These are phyloP conservation scores for Uromys caudimaculatus DNA, from an alignment of 2,797 vertebrate species.

Conservation along the genomic window DNA sequence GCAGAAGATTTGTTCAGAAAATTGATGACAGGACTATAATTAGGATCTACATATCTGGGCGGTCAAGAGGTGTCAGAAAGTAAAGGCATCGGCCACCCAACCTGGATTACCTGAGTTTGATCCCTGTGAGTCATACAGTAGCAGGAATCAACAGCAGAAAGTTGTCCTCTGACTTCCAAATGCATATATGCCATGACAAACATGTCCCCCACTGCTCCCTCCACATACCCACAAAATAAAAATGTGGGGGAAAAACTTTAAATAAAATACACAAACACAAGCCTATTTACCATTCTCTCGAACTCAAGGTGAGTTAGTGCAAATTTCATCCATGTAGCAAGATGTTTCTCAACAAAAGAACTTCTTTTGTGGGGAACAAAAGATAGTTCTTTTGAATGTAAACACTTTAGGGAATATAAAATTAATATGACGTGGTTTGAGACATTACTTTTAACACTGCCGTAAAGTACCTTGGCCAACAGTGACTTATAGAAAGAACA, in stretches of 20 bases:
- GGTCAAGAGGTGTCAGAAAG: background rate
- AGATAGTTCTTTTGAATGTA: background rate
- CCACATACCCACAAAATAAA: background rate
- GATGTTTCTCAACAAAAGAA: background rate
- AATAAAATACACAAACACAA: background rate
- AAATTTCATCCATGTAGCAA: background rate
- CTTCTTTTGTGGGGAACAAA: background rate
- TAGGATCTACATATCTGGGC: background rate
- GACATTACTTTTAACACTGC: background rate
- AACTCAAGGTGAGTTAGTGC: background rate
- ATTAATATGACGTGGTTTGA: background rate
- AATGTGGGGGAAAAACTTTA: background rate
- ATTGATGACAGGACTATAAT: background rate
- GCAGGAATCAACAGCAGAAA: background rate
- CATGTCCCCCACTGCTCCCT: background rate
- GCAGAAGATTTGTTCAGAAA: background rate
- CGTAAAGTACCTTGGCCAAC: background rate
- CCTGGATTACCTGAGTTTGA: background rate
- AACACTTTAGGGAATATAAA: background rate
- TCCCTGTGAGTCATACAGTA: too few species aligned
- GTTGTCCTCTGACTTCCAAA: background rate
- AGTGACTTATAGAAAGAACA: background rate
- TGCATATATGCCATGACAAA: background rate
- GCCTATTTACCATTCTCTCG: background rate
- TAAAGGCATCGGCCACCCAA: background rate